Evolutionary conservation across 1,140 invertebrate genomes (phyloP).

Genomic region (Chironomus tepperi): DNA sequence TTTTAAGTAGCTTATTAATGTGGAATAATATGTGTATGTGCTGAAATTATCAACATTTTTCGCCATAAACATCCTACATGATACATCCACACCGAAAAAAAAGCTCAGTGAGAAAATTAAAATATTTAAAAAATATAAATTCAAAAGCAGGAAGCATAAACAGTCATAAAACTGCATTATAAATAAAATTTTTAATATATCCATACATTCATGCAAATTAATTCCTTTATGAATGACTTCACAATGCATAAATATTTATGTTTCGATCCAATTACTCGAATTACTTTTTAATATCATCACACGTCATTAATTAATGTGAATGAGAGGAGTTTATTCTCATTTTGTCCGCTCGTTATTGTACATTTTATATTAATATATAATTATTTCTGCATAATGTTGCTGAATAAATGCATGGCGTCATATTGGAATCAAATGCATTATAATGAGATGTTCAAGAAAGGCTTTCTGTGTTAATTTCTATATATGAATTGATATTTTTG

Average conservation of each 20-base stretch:
- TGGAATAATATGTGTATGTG: no score
- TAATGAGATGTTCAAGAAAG: not conserved
- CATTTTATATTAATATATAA: no score
- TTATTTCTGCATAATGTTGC: no score
- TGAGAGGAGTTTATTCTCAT: not conserved
- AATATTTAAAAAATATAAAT: no score
- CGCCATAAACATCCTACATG: no score
- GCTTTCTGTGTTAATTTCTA: not conserved
- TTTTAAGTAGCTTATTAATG: not conserved
- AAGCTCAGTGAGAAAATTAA: no score
- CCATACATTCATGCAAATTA: slow-evolving; percentile 16
- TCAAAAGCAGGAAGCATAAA: not conserved
- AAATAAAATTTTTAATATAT: not conserved
- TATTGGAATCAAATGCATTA: no score
- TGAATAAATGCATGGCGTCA: no score
- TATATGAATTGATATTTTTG: not conserved
- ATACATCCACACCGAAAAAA: no score
- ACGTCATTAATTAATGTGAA: slow-evolving; percentile 18
- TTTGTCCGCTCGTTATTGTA: not conserved
- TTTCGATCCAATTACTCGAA: slow-evolving; percentile 18
- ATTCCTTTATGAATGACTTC: slow-evolving; percentile 23
- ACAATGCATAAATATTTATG: slow-evolving; percentile 21
- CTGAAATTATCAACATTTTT: no score
- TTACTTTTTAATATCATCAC: slow-evolving; percentile 23
- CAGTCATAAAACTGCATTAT: not conserved